Evolutionary conservation across 2,888 invertebrate genomes (phyloP).

Genomic region (Pollenia amentaria): DNA sequence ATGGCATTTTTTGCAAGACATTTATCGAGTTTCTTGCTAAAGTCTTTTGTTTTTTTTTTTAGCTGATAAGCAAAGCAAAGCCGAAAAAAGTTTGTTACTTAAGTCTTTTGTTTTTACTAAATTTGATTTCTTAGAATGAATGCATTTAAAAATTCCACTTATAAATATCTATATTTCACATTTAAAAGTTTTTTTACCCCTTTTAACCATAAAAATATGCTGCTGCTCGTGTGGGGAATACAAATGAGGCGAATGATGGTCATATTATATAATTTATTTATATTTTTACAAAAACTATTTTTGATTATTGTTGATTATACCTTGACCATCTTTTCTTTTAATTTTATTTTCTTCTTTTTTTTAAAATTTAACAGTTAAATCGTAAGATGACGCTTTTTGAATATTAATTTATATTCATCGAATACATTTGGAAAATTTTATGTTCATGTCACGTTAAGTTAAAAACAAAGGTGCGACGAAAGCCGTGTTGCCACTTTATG

Average conservation of each 20-base stretch:
- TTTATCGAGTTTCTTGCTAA: conserved; percentile 7
- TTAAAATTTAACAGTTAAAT: not conserved
- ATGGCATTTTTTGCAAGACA: conserved; percentile 14
- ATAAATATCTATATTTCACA: not conserved
- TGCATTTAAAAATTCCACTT: not conserved
- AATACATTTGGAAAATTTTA: conserved; percentile 6
- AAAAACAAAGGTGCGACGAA: not conserved
- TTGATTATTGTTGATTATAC: not conserved
- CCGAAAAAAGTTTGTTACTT: conserved; percentile 29
- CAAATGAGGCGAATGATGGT: not conserved
- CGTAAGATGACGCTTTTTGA: not conserved
- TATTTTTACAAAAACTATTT: not conserved
- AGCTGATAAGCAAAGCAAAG: not conserved
- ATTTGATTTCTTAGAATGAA: not conserved
- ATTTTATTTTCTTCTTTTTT: not conserved
- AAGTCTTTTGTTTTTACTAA: conserved; percentile 56
- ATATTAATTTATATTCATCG: conserved; percentile 9
- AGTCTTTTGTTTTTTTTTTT: not conserved
- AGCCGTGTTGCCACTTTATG: too few species aligned
- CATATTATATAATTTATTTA: conserved; percentile 7
- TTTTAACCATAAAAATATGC: conserved; percentile 14
- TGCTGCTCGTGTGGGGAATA: conserved; percentile 7
- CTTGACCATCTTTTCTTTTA: not conserved
- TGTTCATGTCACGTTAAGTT: not conserved
- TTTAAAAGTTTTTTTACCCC: conserved; percentile 8